Evolutionary conservation across 2,797 vertebrate genomes (phyloP).

Genomic region (Rhinogobio ventralis): DNA sequence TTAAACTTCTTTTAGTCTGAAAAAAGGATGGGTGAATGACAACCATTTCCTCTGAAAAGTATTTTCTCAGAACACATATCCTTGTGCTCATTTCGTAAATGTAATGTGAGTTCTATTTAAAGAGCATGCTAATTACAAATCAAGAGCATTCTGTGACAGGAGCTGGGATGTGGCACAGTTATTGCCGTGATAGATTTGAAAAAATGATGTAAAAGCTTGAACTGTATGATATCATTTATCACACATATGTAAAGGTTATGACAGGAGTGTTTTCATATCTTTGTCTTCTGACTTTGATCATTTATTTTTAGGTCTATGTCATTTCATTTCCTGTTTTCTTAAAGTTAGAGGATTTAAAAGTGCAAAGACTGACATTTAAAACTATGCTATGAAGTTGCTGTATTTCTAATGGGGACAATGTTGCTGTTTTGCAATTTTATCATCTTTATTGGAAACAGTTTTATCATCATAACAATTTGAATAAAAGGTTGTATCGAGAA

Average conservation of each 20-base stretch:
- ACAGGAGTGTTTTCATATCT: not conserved
- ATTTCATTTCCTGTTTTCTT: conserved; percentile 1
- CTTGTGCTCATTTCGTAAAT: not conserved
- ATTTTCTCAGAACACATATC: not conserved
- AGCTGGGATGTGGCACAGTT: not conserved
- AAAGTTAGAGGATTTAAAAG: not conserved
- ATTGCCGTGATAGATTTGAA: conserved; percentile 15
- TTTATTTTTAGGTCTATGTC: conserved; percentile 3
- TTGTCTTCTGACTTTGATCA: not conserved
- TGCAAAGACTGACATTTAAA: conserved; percentile 9
- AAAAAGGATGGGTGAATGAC: not conserved
- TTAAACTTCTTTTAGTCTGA: not conserved
- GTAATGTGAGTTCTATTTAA: conserved; percentile 5
- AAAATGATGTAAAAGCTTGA: not conserved
- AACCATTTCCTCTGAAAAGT: not conserved
- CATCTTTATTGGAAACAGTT: not conserved
- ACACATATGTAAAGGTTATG: not conserved
- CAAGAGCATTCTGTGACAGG: conserved; percentile 27
- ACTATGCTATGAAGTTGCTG: not conserved
- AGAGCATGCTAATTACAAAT: conserved; percentile 17
- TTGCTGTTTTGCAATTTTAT: not conserved
- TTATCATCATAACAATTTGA: not conserved
- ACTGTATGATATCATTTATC: not conserved
- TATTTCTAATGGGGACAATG: not conserved
- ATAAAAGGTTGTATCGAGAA: not conserved